A percentile compares a stretch with the other conserved stretches of the same genome.
Evolutionary conservation across 1,140 invertebrate genomes (phyloP).

Genomic region (Drosophila ananassae): DNA sequence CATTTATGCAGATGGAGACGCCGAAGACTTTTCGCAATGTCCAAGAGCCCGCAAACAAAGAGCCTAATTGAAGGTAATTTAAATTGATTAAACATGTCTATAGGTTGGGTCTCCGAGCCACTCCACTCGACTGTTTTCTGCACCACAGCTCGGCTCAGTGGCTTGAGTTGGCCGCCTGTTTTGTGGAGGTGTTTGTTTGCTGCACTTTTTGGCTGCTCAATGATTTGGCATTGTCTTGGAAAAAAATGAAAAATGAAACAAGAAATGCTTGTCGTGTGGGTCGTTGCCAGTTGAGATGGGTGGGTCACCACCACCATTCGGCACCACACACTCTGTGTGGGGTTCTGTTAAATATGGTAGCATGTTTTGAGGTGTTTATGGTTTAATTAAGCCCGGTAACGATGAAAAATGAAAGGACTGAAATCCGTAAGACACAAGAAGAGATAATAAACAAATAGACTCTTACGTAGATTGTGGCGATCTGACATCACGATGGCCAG

Average conservation of each 20-base stretch:
- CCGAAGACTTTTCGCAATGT: constrained; percentile 54
- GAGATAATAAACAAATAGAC: constrained; percentile 2
- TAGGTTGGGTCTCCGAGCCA: constrained; percentile 58
- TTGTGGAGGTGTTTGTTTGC: constrained; percentile 63
- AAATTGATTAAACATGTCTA: constrained; percentile 77
- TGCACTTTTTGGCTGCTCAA: constrained; percentile 65
- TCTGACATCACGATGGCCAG: constrained; percentile 31
- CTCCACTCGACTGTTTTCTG: constrained; percentile 2
- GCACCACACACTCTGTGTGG: constrained; percentile 49
- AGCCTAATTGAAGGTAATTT: constrained; percentile 80
- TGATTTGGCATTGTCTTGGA: constrained; percentile 70
- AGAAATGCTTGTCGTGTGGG: constrained; percentile 59
- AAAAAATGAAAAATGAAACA: constrained; percentile 39
- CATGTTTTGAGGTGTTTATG: constrained; percentile 76
- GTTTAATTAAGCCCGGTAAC: constrained; percentile 63
- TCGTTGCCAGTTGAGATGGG: constrained; percentile 56
- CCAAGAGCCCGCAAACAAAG: constrained; percentile 52
- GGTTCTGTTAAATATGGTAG: constrained; percentile 67
- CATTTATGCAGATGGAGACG: constrained; percentile 44
- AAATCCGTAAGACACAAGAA: constrained; percentile 14
- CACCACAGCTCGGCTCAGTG: constrained; percentile 4
- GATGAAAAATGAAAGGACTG: constrained; percentile 70
- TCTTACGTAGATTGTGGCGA: neutral
- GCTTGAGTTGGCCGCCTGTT: constrained; percentile 39
- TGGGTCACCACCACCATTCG: constrained; percentile 25